phyloP scores from a whole-genome alignment of 2,113 vertebrate genomes.

The Ardeotis arabs region DNA sequence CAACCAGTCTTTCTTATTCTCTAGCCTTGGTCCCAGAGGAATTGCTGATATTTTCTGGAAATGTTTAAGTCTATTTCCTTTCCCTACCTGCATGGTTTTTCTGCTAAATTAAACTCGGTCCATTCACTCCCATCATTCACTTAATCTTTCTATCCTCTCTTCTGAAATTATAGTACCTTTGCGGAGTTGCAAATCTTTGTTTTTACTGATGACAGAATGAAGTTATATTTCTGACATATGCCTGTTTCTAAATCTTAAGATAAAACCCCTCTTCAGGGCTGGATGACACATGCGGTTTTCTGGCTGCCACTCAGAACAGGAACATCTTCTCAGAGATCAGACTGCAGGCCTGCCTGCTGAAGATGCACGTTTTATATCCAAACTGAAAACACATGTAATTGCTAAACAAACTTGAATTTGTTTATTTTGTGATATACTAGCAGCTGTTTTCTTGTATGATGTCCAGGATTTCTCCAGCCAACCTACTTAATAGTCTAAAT shows the following conservation, averaged over 20 bases:
- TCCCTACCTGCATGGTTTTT: neutral
- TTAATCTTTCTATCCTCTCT: neutral
- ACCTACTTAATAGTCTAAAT: neutral
- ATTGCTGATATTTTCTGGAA: neutral
- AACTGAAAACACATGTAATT: constrained; percentile 42
- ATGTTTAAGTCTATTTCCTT: neutral
- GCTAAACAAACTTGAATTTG: constrained; percentile 55
- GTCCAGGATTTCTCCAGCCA: constrained; percentile 16
- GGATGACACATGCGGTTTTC: neutral
- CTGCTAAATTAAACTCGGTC: neutral
- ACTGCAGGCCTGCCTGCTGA: constrained; percentile 32
- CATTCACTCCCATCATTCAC: neutral
- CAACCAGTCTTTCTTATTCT: neutral
- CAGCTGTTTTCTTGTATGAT: constrained; percentile 47
- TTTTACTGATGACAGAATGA: neutral
- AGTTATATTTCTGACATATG: constrained; percentile 1
- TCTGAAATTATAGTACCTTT: neutral
- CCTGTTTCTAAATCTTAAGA: constrained; percentile 9
- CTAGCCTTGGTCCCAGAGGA: neutral
- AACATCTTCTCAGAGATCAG: constrained; percentile 32
- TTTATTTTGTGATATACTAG: constrained; percentile 47
- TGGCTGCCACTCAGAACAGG: constrained; percentile 22
- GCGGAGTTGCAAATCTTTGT: neutral
- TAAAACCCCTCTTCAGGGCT: neutral
- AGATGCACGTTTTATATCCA: constrained; percentile 20